Evolutionary conservation across 2,888 invertebrate species (phyloP).

Genomic region (Stomorhina lunata): DNA sequence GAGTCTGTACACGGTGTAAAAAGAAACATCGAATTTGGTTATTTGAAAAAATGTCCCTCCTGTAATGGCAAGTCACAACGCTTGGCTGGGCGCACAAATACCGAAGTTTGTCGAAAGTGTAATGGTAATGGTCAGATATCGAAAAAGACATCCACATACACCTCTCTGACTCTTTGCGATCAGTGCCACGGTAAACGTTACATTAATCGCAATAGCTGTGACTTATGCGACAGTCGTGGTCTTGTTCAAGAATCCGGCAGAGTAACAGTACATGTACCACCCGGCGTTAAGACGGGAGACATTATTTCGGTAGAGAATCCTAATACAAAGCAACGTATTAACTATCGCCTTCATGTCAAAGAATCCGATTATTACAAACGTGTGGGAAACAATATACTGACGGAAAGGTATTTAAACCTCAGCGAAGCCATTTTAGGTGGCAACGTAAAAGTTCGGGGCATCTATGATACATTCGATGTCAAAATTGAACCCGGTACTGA

Average conservation of each 20-base stretch:
- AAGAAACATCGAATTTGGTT: constrained; percentile 72
- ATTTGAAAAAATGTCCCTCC: constrained; percentile 72
- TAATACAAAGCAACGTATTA: constrained; percentile 71
- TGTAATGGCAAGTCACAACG: constrained; percentile 74
- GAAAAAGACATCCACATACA: constrained; percentile 70
- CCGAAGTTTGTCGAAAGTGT: constrained; percentile 76
- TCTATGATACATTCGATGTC: constrained; percentile 74
- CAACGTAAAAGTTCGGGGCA: constrained; percentile 73
- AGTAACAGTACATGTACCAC: constrained; percentile 72
- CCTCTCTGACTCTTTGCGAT: constrained; percentile 69
- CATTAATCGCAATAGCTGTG: constrained; percentile 74
- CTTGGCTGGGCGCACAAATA: constrained; percentile 69
- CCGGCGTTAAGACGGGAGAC: constrained; percentile 74
- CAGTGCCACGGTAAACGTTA: constrained; percentile 75
- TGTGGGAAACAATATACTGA: constrained; percentile 73
- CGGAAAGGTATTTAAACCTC: constrained; percentile 74
- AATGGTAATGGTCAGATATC: constrained; percentile 75
- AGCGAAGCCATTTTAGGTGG: constrained; percentile 77
- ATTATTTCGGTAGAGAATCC: constrained; percentile 73
- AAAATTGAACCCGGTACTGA: constrained; percentile 76
- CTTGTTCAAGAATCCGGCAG: constrained; percentile 70
- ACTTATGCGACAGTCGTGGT: constrained; percentile 75
- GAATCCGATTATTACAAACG: constrained; percentile 74
- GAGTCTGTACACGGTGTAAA: constrained; percentile 76
- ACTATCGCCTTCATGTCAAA: constrained; percentile 72